These are phyloP conservation scores for Plebejus argus DNA, from an alignment of 2,888 invertebrate species.

Conservation along the genomic window DNA sequence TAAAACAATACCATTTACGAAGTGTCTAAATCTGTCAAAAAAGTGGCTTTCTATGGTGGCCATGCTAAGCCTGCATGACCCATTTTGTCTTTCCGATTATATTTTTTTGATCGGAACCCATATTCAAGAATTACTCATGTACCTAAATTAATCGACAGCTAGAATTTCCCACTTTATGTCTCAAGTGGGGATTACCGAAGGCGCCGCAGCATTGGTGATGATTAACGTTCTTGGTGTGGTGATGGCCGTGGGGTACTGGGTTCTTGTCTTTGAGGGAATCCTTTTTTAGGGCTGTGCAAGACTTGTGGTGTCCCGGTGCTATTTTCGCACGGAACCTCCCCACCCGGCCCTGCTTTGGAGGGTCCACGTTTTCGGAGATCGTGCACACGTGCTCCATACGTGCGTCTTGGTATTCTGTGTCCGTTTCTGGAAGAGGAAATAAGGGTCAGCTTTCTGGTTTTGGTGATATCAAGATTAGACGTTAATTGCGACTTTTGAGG, in stretches of 20 bases:
- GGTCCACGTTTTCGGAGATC: conserved; percentile 52
- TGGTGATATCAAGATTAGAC: too few species aligned
- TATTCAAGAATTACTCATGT: not conserved
- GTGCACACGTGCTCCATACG: conserved; percentile 58
- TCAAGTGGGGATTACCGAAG: conserved; percentile 73
- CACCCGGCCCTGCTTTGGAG: conserved; percentile 64
- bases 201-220: conserved; percentile 78
- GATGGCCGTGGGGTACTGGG: conserved; percentile 69
- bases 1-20: too few species aligned
- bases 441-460: not conserved
- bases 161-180: conserved; percentile 68
- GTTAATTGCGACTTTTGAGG: too few species aligned
- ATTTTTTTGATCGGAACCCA: not conserved
- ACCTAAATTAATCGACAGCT: conserved; percentile 68
- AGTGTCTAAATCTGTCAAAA: too few species aligned
- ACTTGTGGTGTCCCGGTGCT: conserved; percentile 65
- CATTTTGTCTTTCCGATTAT: not conserved
- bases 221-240: conserved; percentile 70
- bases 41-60: too few species aligned
- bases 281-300: conserved; percentile 49
- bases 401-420: conserved; percentile 69
- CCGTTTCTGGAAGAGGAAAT: conserved; percentile 61
- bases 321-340: conserved; percentile 66
- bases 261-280: conserved; percentile 53
- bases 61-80: too few species aligned